These are phyloP conservation scores for Neoarius graeffei DNA, from an alignment of 2,113 vertebrate genomes.

Conservation along the genomic window DNA sequence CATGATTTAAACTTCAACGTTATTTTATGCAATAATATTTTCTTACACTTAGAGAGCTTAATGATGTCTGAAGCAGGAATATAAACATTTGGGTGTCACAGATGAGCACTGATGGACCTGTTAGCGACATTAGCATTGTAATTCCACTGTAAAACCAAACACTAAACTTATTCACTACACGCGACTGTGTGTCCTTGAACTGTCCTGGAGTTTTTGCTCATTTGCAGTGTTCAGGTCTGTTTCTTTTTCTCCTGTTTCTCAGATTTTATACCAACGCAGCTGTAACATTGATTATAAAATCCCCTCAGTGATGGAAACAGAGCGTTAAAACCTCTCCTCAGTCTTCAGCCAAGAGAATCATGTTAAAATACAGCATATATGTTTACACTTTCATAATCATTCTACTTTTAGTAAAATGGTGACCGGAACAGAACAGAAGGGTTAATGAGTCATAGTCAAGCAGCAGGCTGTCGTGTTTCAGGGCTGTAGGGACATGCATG, in stretches of 20 bases:
- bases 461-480: conserved; percentile 18
- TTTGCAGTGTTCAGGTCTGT: background rate
- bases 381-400: background rate
- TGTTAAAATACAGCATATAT: background rate
- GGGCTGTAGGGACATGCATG: conserved; percentile 39
- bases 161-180: background rate
- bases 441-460: conserved; percentile 10
- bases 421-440: background rate
- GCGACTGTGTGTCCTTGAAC: background rate
- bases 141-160: background rate
- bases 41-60: background rate
- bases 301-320: background rate
- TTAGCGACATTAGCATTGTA: background rate
- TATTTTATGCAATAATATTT: background rate
- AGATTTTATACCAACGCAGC: background rate
- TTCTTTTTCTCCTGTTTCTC: background rate
- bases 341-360: background rate
- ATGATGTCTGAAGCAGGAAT: background rate
- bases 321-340: background rate
- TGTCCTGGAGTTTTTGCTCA: background rate
- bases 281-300: background rate
- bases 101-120: background rate
- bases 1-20: background rate
- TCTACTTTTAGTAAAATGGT: background rate
- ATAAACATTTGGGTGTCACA: too few species aligned